Conservation (phyloP, 53 echinoderm and acorn worm species). For the Actinopyga echinites region DNA sequence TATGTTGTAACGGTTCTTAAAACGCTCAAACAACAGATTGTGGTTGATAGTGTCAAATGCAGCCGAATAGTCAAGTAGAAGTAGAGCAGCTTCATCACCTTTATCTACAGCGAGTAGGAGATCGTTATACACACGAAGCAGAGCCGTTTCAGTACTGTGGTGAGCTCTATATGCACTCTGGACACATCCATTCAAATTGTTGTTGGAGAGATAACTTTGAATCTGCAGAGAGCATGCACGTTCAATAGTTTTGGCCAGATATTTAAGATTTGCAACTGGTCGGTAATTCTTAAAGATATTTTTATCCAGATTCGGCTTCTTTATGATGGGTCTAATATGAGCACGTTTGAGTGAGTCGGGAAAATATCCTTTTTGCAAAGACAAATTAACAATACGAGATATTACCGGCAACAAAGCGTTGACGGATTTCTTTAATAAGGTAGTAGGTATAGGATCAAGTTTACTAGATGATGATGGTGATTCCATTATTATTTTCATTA, state of each 20-base stretch:
- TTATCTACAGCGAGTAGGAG: background rate
- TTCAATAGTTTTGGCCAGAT: constrained; percentile 48
- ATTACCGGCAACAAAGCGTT: constrained; percentile 45
- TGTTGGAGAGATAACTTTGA: background rate
- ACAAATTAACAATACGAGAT: constrained; percentile 42
- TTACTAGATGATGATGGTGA: constrained; percentile 47
- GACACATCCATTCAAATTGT: background rate
- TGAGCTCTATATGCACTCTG: constrained; percentile 12
- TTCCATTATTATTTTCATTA: constrained; percentile 39
- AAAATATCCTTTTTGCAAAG: constrained; percentile 29
- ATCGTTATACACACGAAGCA: constrained; percentile 24
- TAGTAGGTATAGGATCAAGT: constrained; percentile 55
- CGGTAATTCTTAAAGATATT: constrained; percentile 31
- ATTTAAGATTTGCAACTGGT: constrained; percentile 48
- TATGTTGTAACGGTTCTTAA: background rate
- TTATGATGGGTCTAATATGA: constrained; percentile 46
- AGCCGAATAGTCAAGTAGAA: background rate
- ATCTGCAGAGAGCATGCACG: background rate
- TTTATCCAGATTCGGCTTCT: constrained; percentile 33
- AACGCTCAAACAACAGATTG: background rate
- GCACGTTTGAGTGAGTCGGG: constrained; percentile 45
- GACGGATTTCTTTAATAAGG: constrained; percentile 37
- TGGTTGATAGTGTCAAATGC: constrained; percentile 21
- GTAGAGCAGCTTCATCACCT: constrained; percentile 11
- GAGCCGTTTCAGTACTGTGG: constrained; percentile 21